Percentiles rank a stretch among this genome's conserved stretches.
phyloP scores from a whole-genome alignment of 2,113 vertebrate species.

The Pseudorectes ferrugineus region DNA sequence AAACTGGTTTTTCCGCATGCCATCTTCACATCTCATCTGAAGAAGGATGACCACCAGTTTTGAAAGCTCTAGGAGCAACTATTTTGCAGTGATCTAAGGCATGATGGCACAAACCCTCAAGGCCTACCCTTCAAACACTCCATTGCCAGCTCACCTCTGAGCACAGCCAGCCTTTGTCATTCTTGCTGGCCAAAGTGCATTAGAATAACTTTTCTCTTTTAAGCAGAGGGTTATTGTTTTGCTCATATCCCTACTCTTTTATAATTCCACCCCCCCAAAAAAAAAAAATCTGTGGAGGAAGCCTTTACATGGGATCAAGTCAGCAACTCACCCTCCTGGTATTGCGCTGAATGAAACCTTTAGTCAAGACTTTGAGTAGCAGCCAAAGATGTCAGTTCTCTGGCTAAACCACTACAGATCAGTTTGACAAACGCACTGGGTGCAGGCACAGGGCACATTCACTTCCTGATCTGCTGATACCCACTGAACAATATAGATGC shows the following conservation, averaged over 20 bases:
- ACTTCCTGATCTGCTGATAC: not conserved
- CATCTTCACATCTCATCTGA: not conserved
- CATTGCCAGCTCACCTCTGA: not conserved
- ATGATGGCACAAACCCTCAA: not conserved
- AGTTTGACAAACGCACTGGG: not conserved
- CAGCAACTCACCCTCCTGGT: not conserved
- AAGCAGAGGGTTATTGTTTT: not conserved
- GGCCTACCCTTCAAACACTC: not conserved
- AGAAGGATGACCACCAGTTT: not conserved
- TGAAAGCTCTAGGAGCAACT: not conserved
- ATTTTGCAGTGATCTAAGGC: not conserved
- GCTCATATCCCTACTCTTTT: not conserved
- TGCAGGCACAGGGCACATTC: not conserved
- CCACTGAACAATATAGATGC: accelerated
- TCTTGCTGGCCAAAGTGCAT: not conserved
- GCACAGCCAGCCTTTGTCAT: not conserved
- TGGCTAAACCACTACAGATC: not conserved
- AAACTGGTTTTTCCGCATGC: not conserved
- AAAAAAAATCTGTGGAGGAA: not conserved
- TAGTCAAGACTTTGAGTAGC: not conserved
- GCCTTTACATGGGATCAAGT: not conserved
- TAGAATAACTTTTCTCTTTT: not conserved
- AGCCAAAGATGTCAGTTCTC: not conserved
- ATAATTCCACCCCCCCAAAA: not conserved
- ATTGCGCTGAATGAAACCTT: not conserved